Base-by-base conservation (phyloP, 2,113 vertebrate species). In the Cichladusa arquata region DNA sequence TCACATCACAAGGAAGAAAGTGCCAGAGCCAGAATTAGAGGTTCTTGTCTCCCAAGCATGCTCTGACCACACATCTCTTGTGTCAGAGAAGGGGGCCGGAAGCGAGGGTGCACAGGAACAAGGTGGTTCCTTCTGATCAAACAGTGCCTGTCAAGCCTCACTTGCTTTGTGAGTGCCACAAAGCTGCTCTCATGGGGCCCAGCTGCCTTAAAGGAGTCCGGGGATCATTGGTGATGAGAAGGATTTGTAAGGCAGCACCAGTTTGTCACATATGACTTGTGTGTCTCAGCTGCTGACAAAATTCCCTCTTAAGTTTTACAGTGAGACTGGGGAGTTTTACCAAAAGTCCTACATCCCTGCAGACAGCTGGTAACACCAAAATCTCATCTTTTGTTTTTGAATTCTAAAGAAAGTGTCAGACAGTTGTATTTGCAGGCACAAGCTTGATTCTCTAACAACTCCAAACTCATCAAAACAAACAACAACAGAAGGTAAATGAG, bases 401-500 rank as follows among this genome's bases (percentile, higher is more conserved):
- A 71, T 92, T 81, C 69, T 64, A 73, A 58, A 78, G 76, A 38
- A 92, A 86, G 62, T 5, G 36, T 85, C 71, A 80, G 50, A 62
- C 67, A 74, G 33, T 36, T 88, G 51, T 44, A 78, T 67, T 91
- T 88, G 38, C 47, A 78, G 56, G 56, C 44, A 71, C 16, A 38
- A 78, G 34, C 44, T 84, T 28, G 42, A 83, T 86, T 25, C 33
- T 50, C 38, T 74, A 74, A 40, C 58, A 58, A n/a, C 72, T 84
- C 72, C 71, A 79, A 92, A 17, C 50, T 61, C 81, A 91, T 53
- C 58, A 69, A 84, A 93, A 82, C 90, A 93, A 89, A 47, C 73
- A 86, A 86, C 24, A 88, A 40, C 65, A 93, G 86, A 94, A 92
- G 47, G 80, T 81, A 94, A 84, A 86, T 23, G 33, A 86, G 77